Percentiles rank a stretch among this genome's conserved stretches.
Conservation (phyloP, 2,113 vertebrate genomes). For the Neodontobutis hainanensis region DNA sequence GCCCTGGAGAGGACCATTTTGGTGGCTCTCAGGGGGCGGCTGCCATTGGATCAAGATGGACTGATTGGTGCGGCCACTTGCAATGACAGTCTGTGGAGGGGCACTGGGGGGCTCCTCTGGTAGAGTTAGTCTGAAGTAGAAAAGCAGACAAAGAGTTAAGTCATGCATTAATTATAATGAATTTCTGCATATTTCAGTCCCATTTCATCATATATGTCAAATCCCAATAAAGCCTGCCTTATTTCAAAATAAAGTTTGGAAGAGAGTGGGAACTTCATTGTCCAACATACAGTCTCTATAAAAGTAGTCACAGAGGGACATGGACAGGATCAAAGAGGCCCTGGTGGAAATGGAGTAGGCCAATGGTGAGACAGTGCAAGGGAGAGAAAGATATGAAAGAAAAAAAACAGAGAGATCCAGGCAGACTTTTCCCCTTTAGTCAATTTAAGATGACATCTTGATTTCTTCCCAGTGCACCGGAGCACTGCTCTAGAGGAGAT, state of each 20-base stretch:
- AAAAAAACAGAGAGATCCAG: conserved; percentile 64
- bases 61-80: conserved; percentile 96
- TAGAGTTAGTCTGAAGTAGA: conserved; percentile 84
- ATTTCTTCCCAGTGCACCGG: conserved; percentile 70
- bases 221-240: conserved; percentile 40
- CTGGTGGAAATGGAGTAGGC: conserved; percentile 58
- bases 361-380: conserved; percentile 49
- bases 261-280: conserved; percentile 31
- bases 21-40: conserved; percentile 92
- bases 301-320: conserved; percentile 60
- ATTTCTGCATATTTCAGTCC: conserved; percentile 68
- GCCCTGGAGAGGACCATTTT: conserved; percentile 93
- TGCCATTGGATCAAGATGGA: conserved; percentile 99
- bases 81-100: conserved; percentile 94
- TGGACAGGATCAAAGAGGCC: conserved; percentile 71
- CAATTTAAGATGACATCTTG: conserved; percentile 80
- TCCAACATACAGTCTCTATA: conserved; percentile 47
- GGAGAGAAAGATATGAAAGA: conserved; percentile 60
- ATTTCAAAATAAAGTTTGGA: conserved; percentile 48
- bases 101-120: conserved; percentile 95
- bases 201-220: conserved; percentile 70
- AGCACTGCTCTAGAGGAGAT: conserved; percentile 63
- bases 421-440: conserved; percentile 68
- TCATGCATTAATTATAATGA: conserved; percentile 52
- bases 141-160: conserved; percentile 36